Percentiles rank a stretch among this genome's conserved stretches.
Conservation (phyloP, 2,888 invertebrate species). For the Hartigia nigra region DNA sequence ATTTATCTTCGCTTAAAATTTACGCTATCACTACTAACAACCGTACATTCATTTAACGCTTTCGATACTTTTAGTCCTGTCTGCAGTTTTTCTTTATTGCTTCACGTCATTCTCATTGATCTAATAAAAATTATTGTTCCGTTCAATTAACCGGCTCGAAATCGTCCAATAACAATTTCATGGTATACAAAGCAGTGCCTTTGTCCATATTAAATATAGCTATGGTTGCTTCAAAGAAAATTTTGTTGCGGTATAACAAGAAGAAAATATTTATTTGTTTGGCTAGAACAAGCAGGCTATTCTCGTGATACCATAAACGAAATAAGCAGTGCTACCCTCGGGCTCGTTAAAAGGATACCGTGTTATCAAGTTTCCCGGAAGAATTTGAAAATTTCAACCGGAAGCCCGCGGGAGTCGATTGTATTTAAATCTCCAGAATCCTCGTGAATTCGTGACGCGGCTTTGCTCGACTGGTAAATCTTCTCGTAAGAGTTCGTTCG, state of each 20-base stretch:
- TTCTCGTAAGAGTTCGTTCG: background rate
- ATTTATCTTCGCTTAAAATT: background rate
- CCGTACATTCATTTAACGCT: background rate
- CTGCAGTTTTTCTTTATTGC: background rate
- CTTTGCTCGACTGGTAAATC: background rate
- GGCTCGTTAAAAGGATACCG: background rate
- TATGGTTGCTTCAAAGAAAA: background rate
- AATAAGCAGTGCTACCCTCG: background rate
- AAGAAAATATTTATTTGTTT: background rate
- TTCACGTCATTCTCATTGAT: background rate
- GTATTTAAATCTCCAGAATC: background rate
- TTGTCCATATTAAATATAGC: too few relatives aligned
- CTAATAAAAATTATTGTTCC: background rate
- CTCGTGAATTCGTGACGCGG: background rate
- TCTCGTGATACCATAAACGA: background rate
- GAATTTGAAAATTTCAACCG: background rate
- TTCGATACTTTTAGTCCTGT: background rate
- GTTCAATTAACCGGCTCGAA: background rate
- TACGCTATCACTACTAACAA: background rate
- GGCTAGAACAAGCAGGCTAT: background rate
- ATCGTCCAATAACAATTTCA: rapidly evolving
- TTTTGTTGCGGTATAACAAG: background rate
- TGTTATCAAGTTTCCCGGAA: slow-evolving; percentile 4
- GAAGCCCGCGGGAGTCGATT: background rate
- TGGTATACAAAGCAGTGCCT: background rate